Percentiles rank a stretch among this genome's conserved stretches.
Conservation (phyloP, 2,113 vertebrate genomes). For the Indri indri region DNA sequence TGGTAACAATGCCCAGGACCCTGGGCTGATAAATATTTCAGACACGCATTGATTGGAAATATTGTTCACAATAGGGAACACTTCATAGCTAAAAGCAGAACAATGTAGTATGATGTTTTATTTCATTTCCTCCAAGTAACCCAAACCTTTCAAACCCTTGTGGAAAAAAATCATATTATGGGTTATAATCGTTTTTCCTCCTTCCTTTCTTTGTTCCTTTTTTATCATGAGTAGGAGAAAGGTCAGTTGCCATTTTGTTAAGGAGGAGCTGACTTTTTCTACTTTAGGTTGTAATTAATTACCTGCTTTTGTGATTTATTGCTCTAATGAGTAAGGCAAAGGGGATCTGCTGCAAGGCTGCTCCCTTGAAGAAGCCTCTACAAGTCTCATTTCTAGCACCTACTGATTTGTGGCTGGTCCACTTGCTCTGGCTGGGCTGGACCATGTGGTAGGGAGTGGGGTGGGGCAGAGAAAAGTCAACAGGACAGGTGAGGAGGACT, state of each 20-base stretch:
- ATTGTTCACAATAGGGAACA: not conserved
- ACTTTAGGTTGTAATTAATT: constrained; percentile 66
- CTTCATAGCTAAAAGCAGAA: constrained; percentile 40
- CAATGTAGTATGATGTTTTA: constrained; percentile 22
- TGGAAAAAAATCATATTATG: constrained; percentile 51
- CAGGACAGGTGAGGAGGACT: not conserved
- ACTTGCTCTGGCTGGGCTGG: not conserved
- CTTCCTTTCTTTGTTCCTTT: constrained; percentile 24
- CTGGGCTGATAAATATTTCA: constrained; percentile 34
- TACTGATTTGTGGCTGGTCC: not conserved
- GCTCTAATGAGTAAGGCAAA: constrained; percentile 22
- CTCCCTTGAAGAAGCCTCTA: constrained; percentile 45
- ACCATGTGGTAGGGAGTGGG: not conserved
- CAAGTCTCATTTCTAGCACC: not conserved
- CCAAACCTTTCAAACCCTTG: constrained; percentile 23
- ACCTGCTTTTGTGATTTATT: constrained; percentile 62
- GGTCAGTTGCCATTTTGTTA: constrained; percentile 51
- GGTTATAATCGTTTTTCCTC: constrained; percentile 28
- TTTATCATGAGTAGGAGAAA: constrained; percentile 54
- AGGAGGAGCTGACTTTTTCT: constrained; percentile 66
- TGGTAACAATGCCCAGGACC: not conserved
- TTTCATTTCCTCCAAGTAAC: constrained; percentile 64
- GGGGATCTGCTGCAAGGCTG: not conserved
- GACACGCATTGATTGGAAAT: constrained; percentile 14
- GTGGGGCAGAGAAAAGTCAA: not conserved